Evolutionary conservation across 2,888 invertebrate genomes (phyloP), one percentile per base, ranked within the genome.

Genomic region (Unio pictorum): DNA sequence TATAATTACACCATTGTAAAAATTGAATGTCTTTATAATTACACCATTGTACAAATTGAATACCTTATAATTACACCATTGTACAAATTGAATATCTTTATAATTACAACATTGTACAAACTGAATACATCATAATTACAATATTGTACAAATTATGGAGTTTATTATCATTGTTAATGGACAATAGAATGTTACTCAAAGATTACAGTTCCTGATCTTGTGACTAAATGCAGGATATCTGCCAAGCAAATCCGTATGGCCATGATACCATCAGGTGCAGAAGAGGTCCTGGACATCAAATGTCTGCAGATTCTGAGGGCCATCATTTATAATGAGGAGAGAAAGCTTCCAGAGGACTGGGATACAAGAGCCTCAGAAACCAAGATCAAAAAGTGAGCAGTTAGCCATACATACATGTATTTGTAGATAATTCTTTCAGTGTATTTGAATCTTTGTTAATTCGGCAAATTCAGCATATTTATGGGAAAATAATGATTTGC

Each of bases 221-320:
- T 57, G 11, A 34, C n/a, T 57, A 6, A 34, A n/a, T 65, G 1
- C 68, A 86, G 86, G 60, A 87, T 85, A 61, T 87, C 86, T 4
- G 80, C 84, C 20, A 78, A 74, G 66, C 76, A 80, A 66, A 78
- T 84, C 26, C 74, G 83, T 58, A 71, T 75, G 34, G 77, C 80
- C 4, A 79, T 74, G 26, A 62, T 71, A 0, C 63, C 76, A 5
- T 66, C 73, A 2, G 64, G 69, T 28, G 66, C 79, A 6, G 78
- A 79, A 66, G 78, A 89, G 68, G 86, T 86, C 54, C 80, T 90
- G 15, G 90, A 90, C 74, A 81, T 89, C 17, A 86, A 88, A 66
- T 88, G 89, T 78, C 79, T 90, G 54, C 89, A 90, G 80, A 79
- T 90, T 5, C 80, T 90, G 6, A 72, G 90, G 23, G 87, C 88